Conservation (phyloP, 1,140 invertebrate species). For the Sitophilus oryzae region DNA sequence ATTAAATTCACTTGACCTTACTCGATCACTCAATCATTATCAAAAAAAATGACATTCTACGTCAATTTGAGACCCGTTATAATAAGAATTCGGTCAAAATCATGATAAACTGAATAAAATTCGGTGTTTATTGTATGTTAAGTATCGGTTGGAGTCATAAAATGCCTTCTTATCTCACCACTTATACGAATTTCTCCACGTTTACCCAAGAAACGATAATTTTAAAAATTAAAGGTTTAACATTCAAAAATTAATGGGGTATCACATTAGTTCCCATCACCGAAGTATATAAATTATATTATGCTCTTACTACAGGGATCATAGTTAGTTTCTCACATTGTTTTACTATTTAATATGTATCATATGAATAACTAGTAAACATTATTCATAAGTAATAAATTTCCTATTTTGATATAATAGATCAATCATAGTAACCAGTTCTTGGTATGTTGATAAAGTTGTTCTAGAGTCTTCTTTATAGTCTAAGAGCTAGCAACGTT, state of each 20-base stretch:
- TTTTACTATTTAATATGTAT: no score
- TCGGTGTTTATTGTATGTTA: not conserved
- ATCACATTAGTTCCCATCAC: not conserved
- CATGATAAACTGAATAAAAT: not conserved
- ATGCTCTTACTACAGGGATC: not conserved
- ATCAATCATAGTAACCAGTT: no score
- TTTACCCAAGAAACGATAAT: not conserved
- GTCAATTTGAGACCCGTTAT: not conserved
- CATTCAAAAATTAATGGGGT: not conserved
- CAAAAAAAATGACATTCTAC: not conserved
- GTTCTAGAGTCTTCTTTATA: no score
- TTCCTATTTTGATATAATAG: no score
- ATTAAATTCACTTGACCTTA: no score
- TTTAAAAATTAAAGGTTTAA: not conserved
- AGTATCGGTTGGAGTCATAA: not conserved
- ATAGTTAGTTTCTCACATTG: no score
- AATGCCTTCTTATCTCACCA: not conserved
- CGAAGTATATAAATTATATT: not conserved
- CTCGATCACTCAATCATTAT: not conserved
- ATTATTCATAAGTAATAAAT: no score
- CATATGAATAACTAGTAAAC: no score
- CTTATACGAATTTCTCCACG: not conserved
- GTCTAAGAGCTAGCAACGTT: no score
- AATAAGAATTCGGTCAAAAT: not conserved
- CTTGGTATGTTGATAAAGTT: no score